Base-by-base conservation (phyloP, 2,797 vertebrate species). In the Fistularia tabacaria region DNA sequence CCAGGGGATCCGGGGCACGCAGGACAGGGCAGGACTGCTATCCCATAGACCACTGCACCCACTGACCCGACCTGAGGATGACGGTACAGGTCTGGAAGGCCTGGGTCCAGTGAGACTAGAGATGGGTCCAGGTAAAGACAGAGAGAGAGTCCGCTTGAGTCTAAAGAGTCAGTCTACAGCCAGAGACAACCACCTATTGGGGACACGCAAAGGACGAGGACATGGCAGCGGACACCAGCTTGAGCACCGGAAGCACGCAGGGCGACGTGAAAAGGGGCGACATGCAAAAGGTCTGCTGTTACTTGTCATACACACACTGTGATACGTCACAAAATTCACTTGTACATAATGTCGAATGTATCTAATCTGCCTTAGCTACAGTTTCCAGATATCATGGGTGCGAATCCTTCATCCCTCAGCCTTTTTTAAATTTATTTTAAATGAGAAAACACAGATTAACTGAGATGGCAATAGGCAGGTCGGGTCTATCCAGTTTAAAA, bases 241-340 rank as follows among this genome's bases (percentile, higher is more conserved):
- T 44, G 91, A 92, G 11, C 90, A 90, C 48, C 92, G 87, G 74
- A 91, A 89, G 6, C 90, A 91, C 9, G 90, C 86, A 15, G 66
- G 85, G 56, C 91, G 91, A 46, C 91, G 90, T 57, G 93, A 96
- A 54, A 93, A 92, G 65, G 76, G 81, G 25, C 91, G 90, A 9
- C 90, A 87, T 7, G 90, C 87, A 54, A 87, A 90, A 94, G 95
- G 96, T 98, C 88, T 57, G 73, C 1, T 6, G 10, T 38, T 14
- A 14, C 10, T 0, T 3, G 1, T 1, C 1, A 6, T 8, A 7
- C 36, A 40, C 8, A 5, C 10, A 25, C 7, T 10, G 25, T 25
- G 25, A 25, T 25, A 5, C 25, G 5, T 25, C 25, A 25, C 5
- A 25, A 25, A 25, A 25, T 25, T 25, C 25, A 5, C 25, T 25